Percentiles rank a stretch among this genome's conserved stretches.
These are phyloP conservation scores for Notarius quadriscutis DNA, from an alignment of 2,113 vertebrate genomes.

Conservation along the genomic window DNA sequence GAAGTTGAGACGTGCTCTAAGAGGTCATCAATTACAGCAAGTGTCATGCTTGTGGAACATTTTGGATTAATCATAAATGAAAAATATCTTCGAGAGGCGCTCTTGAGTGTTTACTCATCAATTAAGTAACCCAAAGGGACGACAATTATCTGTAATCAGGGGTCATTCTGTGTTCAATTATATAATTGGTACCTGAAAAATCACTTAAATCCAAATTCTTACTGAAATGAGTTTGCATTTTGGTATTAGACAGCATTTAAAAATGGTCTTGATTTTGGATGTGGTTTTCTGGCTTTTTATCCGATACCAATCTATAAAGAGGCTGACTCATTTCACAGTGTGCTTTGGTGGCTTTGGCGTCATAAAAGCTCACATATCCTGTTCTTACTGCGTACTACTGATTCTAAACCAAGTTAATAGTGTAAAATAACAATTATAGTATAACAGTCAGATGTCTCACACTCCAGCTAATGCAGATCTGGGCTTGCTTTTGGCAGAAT, in stretches of 20 bases:
- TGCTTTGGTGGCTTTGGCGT: conserved; percentile 58
- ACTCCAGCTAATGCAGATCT: neutral
- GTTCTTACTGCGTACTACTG: conserved; percentile 27
- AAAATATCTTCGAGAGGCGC: neutral
- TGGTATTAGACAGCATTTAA: neutral
- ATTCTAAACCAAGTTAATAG: neutral
- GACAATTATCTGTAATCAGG: neutral
- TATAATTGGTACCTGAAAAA: neutral
- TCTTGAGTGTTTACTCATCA: neutral
- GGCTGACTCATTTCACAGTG: conserved; percentile 63
- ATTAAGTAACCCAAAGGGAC: neutral
- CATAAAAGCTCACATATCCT: conserved; percentile 60
- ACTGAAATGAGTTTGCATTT: neutral
- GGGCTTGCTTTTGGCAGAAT: neutral
- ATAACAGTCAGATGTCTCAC: too few species aligned
- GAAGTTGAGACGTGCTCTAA: neutral
- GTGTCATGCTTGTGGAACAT: neutral
- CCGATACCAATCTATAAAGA: conserved; percentile 57
- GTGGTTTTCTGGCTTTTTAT: conserved; percentile 57
- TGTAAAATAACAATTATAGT: neutral
- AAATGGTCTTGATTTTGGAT: conserved; percentile 38
- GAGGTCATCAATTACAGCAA: neutral
- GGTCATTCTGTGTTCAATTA: neutral
- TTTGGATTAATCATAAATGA: conserved; percentile 1
- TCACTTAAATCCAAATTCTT: neutral